Evolutionary conservation across 2,797 vertebrate genomes (phyloP), one percentile per base, ranked within the genome.

Genomic region (Molossus alvarezi): DNA sequence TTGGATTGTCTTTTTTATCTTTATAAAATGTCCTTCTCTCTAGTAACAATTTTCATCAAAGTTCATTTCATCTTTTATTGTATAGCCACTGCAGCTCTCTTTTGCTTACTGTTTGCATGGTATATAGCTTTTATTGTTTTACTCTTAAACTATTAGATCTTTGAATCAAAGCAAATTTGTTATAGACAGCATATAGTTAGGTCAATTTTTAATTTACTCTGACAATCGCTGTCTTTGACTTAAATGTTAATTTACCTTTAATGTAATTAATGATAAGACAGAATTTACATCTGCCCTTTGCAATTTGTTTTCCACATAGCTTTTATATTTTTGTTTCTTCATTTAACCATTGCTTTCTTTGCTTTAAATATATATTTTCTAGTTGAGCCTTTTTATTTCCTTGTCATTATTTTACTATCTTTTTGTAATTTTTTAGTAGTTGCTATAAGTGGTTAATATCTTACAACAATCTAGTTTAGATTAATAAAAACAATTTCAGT

Each of bases 391-490:
- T 91, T 92, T 75, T 48, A 67, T 86, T 85, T 27, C 20, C 53
- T 71, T 48, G 23, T 25, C 9, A 88, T 84, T 57, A 23, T 51
- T 86, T 94, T 86, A 23, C n/a, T 79, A 21, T 73, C 15, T 60
- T 69, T 88, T 53, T 64, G 21, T 80, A 60, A 33, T 88, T 84
- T 65, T 93, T 90, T 82, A 41, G 13, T 92, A 92, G 8, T 76
- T 94, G 2, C 6, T 7, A 29, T 81, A 51, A 76, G 5, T 37
- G 4, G 64, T 45, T 92, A 85, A 45, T 73, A 92, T 76, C 9
- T 92, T 73, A 53, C 37, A 76, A 69, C 9, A 81, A 14, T 58
- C 12, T 64, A 75, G 33, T 88, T 80, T 17, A 81, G 18, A 81
- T 69, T 83, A 62, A 65, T 53, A 77, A 18, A n/a, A 94, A 51